These are phyloP conservation scores for Anas flavirostris DNA, from an alignment of 2,797 vertebrate genomes.

Conservation along the genomic window DNA sequence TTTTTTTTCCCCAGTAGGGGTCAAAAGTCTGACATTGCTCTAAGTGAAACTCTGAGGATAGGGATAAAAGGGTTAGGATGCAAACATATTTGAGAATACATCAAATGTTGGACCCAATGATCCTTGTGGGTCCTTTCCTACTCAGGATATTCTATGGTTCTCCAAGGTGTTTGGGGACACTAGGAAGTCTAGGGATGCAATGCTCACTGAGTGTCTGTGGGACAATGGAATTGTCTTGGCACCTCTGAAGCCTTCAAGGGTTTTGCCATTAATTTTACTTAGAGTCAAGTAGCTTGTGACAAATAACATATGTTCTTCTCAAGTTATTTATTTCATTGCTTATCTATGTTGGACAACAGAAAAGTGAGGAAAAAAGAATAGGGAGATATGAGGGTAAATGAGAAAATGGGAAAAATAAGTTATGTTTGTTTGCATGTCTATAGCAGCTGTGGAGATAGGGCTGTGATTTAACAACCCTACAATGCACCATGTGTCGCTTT, in stretches of 20 bases:
- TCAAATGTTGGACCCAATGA: not conserved
- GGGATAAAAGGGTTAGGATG: not conserved
- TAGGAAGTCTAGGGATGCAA: not conserved
- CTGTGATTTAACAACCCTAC: slow-evolving; percentile 45
- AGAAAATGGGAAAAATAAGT: not conserved
- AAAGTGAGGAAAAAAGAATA: not conserved
- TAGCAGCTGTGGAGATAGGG: slow-evolving; percentile 26
- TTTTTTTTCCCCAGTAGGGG: not conserved
- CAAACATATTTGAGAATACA: not conserved
- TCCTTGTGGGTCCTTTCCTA: not conserved
- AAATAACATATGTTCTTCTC: not conserved
- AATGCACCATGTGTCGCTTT: not conserved
- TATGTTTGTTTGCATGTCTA: slow-evolving; percentile 7
- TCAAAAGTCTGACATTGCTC: not conserved
- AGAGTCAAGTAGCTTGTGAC: not conserved
- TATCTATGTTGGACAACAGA: not conserved
- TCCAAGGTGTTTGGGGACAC: not conserved
- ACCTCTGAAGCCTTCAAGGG: not conserved
- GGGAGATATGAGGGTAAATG: not conserved
- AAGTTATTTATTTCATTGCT: not conserved
- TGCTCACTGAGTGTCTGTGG: accelerated
- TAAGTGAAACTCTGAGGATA: not conserved
- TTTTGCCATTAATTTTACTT: not conserved
- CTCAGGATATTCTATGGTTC: not conserved
- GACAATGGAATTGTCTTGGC: not conserved